Evolutionary conservation across 2,797 vertebrate species (phyloP), one percentile per base, ranked within the genome.

Genomic region (Cyprinella venusta): DNA sequence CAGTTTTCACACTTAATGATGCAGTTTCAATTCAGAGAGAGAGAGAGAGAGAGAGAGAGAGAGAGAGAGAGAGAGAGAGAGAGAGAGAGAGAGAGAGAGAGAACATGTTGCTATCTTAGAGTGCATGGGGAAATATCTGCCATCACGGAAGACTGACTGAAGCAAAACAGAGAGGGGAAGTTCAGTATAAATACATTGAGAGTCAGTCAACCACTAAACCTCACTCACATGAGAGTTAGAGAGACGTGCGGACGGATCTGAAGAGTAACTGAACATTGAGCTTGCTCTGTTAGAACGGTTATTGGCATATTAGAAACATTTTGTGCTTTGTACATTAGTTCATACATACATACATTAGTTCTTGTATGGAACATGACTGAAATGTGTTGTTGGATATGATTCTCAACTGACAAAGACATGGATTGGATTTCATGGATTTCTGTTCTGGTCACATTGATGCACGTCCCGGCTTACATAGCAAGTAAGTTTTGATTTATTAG

Each of bases 401-500:
- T 8, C n/a, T 54, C 33, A 21, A 56, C 9, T 83, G 6, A 83
- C 36, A 10, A 54, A 26, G 90, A 80, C 56, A 93, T 93, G 91
- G 86, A 91, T 61, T 68, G 82, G 8, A 89, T 40, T 24, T 71
- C n/a, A 13, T 90, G 86, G 86, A 86, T 76, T 42, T 45, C 0
- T 0, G 9, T 85, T 76, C 33, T 91, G 33, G 0, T 90, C 59
- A 8, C 91, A 13, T 18, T 92, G 42, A 74, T 91, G 8, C 16
- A 89, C 75, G 81, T 24, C 8, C 36, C 87, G 7, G 80, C 7
- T 70, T 56, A 26, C 68, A 75, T 82, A 21, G 84, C 93, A 92
- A 94, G 94, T 95, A 5, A 36, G 61, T 86, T 70, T 45, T 10
- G 56, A 50, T 8, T 65, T 79, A 83, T 75, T 16, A n/a, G 33